Evolutionary conservation across 2,888 invertebrate species (phyloP), one percentile per base, ranked within the genome.

Genomic region (Aplocera efformata): DNA sequence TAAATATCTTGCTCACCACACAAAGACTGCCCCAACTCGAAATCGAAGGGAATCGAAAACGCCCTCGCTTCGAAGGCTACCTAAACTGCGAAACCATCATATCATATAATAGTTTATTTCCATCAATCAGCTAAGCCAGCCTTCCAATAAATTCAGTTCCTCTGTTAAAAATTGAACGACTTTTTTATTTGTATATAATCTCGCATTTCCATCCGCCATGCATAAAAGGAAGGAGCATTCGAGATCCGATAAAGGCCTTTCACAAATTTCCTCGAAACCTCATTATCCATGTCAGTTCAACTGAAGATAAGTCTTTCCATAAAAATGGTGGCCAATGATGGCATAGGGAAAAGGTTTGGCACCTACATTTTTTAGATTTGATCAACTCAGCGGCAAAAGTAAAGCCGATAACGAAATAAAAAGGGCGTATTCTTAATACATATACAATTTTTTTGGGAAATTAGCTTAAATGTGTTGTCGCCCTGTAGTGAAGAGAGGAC

Each of bases 281-380:
- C 38, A 42, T 47, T 36, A 39, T 43, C 36, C 30, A 26, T 10
- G 35, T 28, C 26, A 33, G 30, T 32, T 44, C 26, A 39, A 30
- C 32, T 26, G 40, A 7, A 39, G 34, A 29, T 34, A 41, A 43
- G 28, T 35, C 41, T 23, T 24, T 34, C 39, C n/a, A 35, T 41
- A 50, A 45, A 46, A 43, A 38, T 41, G 47, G 41, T 25, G 22
- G 11, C 32, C 26, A 35, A 35, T 41, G 38, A 43, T 29, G 32
- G 23, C 26, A 24, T 33, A 28, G 30, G 36, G 5, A 38, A 39
- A 47, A 44, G 26, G 42, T 28, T 31, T 42, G 22, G 23, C 40
- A 37, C 33, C 43, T 39, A 41, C 21, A 47, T 45, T 36, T 21
- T 27, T 24, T 26, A 37, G 36, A 50, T 45, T 32, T 36, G 30